Evolutionary conservation across 2,797 vertebrate species (phyloP), one percentile per base, ranked within the genome.

Genomic region (Eospalax fontanierii): DNA sequence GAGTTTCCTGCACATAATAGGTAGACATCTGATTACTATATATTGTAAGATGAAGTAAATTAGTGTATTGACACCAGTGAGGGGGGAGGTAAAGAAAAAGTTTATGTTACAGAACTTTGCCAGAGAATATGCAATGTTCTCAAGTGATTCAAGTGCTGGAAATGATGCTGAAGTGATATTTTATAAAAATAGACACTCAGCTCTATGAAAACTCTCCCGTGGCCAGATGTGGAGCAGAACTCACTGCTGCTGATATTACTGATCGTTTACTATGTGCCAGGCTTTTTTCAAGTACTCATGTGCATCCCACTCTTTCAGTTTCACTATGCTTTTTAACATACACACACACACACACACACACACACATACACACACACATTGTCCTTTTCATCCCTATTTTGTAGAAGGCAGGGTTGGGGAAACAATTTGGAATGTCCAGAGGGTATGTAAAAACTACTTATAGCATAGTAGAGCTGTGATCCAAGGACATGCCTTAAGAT

Each of bases 251-350:
- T 65, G 30, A 43, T 10, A 4, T 26, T 12, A 54, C 15, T 66
- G 68, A 90, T 28, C 14, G 21, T 59, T n/a, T 57, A 19, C 40
- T 75, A 8, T 7, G 15, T 65, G 18, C 54, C 14, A 12, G 2
- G 4, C 0, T 0, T 35, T 7, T 63, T 66, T 33, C 22, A 63
- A 26, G 18, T 1, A 5, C 18, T 63, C 30, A 22, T 2, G 4
- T 65, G 1, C 30, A 28, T 30, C 46, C 46, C 12, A 28, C 18
- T 57, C 43, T 84, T 35, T 15, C 80, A 38, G 26, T 15, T 16
- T 78, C 22, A 38, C 6, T 30, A 40, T 43, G n/a, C 0, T 1
- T 46, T 46, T 46, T 46, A 46, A 50, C 46, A 50, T 11, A 50
- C 46, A 50, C 11, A 50, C 46, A 50, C 46, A 50, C 46, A 50